Base-by-base conservation (phyloP, 2,797 vertebrate genomes). In the Harpagifer antarcticus region DNA sequence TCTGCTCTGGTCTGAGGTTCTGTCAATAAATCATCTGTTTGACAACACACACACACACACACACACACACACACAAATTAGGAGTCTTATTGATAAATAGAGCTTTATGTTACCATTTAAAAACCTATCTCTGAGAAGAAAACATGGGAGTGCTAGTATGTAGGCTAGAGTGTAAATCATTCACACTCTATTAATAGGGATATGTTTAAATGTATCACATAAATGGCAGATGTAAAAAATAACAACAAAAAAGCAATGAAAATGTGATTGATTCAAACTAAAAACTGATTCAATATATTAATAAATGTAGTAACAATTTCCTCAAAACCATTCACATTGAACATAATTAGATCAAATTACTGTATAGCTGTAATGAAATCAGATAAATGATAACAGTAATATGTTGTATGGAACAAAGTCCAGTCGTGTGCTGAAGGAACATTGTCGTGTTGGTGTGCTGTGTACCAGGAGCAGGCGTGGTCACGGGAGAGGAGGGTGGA, bases 1-100 rank as follows among this genome's bases (percentile, higher is more conserved):
- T 88, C 76, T 14, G 33, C 65, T 72, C 83, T 79, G 56, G 68
- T 82, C 54, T 57, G 48, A 52, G 63, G 76, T 48, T 83, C 63
- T 11, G 47, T 60, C 20, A 23, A 10, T 23, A 27, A 56, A 67
- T 71, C 53, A 42, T 58, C 61, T 31, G 8, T 37, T 37, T 37
- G 57, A 67, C 9, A 42, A 59, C 9, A 70, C 9, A 69, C 6
- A 69, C 15, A 54, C 23, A 66, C 11, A 62, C 12, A 58, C 56
- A 58, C 56, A 57, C 54, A 56, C 11, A 48, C 12, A 27, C 14
- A 37, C 54, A 56, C 53, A 33, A 45, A 43, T 23, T 43, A n/a
- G 43, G 37, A 37, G 40, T 61, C 5, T 50, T 5, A 31, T 53
- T 44, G 4, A 33, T 43, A 42, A 60, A 60, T 31, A 53, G 15